Evolutionary conservation across 2,113 vertebrate genomes (phyloP), one percentile per base, ranked within the genome.

Genomic region (Calypte anna): DNA sequence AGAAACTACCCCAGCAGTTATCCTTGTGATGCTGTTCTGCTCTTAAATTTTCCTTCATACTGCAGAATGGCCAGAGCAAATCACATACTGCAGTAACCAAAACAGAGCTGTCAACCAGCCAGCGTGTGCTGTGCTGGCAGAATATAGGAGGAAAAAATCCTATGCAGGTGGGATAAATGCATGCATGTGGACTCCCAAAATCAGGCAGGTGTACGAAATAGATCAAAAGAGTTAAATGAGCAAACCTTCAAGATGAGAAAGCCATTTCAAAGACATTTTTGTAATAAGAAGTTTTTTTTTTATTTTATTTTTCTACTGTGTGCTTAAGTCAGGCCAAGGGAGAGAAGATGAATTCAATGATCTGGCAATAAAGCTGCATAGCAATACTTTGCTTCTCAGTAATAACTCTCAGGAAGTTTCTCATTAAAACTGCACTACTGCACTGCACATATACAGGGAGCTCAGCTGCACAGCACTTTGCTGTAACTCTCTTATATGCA

Each of bases 331-430:
- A 95, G 61, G 69, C 87, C 46, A 87, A 46, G 86, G 50, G 54
- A 93, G 22, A 87, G 46, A 80, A 83, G 76, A 95, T 86, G 53
- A 85, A 93, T 95, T 94, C 66, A 85, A 18, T 80, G 81, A 89
- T 94, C 91, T 92, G 46, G 81, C 83, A 95, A 92, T 90, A 96
- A 91, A 96, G 77, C 64, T 93, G 63, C 72, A 68, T 33, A 95
- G 40, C 54, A 90, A 55, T 94, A 36, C 27, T 95, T 88, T 74
- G 43, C 54, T 91, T 30, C 62, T 79, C 1, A 4, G 79, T 70
- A 96, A 88, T 92, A 95, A 95, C 82, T 96, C 89, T 79, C 81
- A 92, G 81, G 18, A 43, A 96, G 81, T 86, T 91, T 94, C 96
- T 94, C 88, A 85, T 92, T 97, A 96, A 90, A 92, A 64, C 66